Evolutionary conservation across 2,888 invertebrate species (phyloP).

Genomic region (Parnassius orleans): DNA sequence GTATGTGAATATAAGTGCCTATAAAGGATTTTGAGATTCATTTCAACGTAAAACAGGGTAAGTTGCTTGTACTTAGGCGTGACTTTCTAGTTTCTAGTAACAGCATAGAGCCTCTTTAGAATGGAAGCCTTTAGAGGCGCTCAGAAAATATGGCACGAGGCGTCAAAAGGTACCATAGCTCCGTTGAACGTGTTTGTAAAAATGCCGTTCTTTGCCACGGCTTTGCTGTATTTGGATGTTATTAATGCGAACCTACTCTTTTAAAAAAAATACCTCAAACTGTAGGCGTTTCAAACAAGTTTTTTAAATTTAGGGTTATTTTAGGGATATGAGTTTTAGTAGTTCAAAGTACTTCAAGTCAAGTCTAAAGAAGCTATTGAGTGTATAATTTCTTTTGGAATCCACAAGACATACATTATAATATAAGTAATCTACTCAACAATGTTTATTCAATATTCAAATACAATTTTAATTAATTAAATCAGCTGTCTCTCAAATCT

Average conservation of each 20-base stretch:
- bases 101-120: slow-evolving; percentile 18
- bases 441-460: too few species aligned
- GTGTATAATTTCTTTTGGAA: too few species aligned
- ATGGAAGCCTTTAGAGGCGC: slow-evolving; percentile 17
- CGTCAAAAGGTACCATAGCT: slow-evolving; percentile 20
- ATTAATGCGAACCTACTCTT: background rate
- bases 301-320: too few species aligned
- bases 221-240: slow-evolving; percentile 10
- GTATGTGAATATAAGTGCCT: slow-evolving; percentile 54
- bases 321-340: too few species aligned
- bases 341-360: too few species aligned
- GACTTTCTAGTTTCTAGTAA: slow-evolving; percentile 30
- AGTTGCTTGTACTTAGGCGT: slow-evolving; percentile 36
- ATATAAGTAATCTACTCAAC: too few species aligned
- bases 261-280: too few species aligned
- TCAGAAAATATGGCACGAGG: slow-evolving; percentile 23
- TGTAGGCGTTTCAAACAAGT: too few species aligned
- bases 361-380: too few species aligned
- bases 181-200: slow-evolving; percentile 24
- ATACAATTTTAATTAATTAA: too few species aligned
- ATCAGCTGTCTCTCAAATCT: too few species aligned
- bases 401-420: too few species aligned
- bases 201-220: slow-evolving; percentile 23
- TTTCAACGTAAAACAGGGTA: slow-evolving; percentile 66
- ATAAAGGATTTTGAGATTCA: slow-evolving; percentile 62